phyloP scores from a whole-genome alignment of 2,113 vertebrate species.

The Piliocolobus tephrosceles region DNA sequence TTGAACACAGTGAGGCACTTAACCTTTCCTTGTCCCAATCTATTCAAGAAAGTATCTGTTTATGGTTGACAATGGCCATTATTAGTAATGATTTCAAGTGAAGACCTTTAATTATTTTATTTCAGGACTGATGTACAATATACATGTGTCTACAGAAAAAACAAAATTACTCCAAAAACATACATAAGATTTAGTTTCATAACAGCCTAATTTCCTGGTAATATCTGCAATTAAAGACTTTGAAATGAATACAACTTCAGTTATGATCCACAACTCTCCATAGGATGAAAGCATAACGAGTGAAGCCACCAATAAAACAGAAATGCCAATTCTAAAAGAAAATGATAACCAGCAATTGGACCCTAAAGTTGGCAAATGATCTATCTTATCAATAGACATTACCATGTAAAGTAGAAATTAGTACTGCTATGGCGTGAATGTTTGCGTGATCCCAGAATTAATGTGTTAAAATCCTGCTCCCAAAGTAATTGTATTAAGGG shows the following conservation, averaged over 20 bases:
- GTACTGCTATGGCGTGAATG: too few species aligned
- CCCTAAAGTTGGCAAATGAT: neutral
- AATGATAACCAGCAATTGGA: neutral
- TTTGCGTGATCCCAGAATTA: too few species aligned
- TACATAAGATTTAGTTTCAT: slow-evolving; percentile 11
- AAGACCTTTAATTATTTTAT: neutral
- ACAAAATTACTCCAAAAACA: neutral
- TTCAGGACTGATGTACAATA: slow-evolving; percentile 26
- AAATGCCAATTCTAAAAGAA: neutral
- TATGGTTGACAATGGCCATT: slow-evolving; percentile 33
- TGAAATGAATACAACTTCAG: neutral
- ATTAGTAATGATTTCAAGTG: slow-evolving; percentile 45
- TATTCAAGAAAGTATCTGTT: slow-evolving; percentile 20
- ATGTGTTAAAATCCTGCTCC: neutral
- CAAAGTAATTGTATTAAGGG: neutral
- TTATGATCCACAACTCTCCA: neutral
- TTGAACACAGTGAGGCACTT: neutral
- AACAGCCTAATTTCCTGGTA: neutral
- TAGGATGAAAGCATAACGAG: neutral
- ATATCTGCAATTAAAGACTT: slow-evolving; percentile 40
- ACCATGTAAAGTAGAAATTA: neutral
- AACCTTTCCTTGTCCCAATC: neutral
- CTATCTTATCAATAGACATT: neutral
- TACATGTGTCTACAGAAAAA: neutral
- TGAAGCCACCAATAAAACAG: neutral